Conservation (phyloP, 2,113 vertebrate genomes). For the Petrocephalus microphthalmus region DNA sequence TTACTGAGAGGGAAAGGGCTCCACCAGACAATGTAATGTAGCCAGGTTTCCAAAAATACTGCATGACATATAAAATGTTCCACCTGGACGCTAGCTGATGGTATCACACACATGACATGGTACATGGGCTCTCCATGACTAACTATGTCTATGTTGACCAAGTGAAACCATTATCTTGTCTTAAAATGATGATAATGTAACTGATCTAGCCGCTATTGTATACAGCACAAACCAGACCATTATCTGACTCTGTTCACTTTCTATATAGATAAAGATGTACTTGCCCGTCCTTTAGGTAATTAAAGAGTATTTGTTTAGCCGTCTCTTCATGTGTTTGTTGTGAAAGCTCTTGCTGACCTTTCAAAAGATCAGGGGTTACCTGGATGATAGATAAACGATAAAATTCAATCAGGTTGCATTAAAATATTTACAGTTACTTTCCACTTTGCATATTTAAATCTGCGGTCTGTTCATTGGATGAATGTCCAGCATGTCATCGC, state of each 20-base stretch:
- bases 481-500: neutral
- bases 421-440: neutral
- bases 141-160: neutral
- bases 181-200: neutral
- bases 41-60: neutral
- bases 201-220: neutral
- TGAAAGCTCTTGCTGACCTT: slow-evolving; percentile 80
- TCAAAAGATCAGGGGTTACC: slow-evolving; percentile 91
- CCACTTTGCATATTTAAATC: neutral
- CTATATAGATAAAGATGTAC: slow-evolving; percentile 40
- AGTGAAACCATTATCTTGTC: neutral
- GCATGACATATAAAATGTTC: neutral
- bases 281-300: slow-evolving; percentile 87
- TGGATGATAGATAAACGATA: slow-evolving; percentile 49
- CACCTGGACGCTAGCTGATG: neutral
- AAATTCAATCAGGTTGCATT: neutral
- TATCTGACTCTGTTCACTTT: neutral
- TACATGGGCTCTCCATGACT: neutral
- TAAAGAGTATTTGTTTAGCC: slow-evolving; percentile 82
- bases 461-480: neutral
- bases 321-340: slow-evolving; percentile 78
- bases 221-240: neutral
- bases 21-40: neutral
- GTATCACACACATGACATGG: neutral
- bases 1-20: neutral